Evolutionary conservation across 2,797 vertebrate genomes (phyloP), one percentile per base, ranked within the genome.

Genomic region (Balearica regulorum): DNA sequence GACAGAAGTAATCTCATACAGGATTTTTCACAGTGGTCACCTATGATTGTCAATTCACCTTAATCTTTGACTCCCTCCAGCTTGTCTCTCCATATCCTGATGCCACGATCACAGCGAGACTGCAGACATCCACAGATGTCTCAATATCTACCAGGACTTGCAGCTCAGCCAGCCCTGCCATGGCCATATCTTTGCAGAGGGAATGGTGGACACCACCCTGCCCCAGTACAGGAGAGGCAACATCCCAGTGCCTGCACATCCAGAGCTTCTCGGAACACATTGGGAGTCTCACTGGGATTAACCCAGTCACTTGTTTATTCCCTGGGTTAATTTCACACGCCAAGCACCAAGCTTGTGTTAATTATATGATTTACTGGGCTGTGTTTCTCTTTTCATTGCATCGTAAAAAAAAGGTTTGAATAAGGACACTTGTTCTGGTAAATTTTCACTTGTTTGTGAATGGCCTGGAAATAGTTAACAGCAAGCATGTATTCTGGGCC

Each of bases 241-340:
- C 1, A 1, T 69, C 60, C 76, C 58, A 39, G 24, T 44, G 49
- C 60, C 55, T 78, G 70, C 33, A 21, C 33, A 48, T 43, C 14
- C 83, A 84, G 64, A 3, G 0, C 44, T 61, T 66, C 73, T 35
- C 3, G 0, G 57, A 93, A 71, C 89, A 16, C 87, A 33, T 31
- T 6, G 0, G 77, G 76, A 94, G 65, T 48, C 89, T 20, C 16
- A 0, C 46, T 58, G 70, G 91, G 95, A 95, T 96, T 96, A 95
- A 94, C 93, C 53, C 77, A 87, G 91, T 26, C 75, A 79, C 91
- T 96, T 92, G 94, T 96, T 96, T 96, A 94, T 95, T 91, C 90
- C 65, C 62, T 51, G 31, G 89, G 76, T 96, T 97, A 96, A 97
- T 97, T 97, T 95, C 96, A 96, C 92, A 96, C n/a, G 51, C 89